Conservation (phyloP, 2,888 invertebrate species). For the Amphiduros pacificus region DNA sequence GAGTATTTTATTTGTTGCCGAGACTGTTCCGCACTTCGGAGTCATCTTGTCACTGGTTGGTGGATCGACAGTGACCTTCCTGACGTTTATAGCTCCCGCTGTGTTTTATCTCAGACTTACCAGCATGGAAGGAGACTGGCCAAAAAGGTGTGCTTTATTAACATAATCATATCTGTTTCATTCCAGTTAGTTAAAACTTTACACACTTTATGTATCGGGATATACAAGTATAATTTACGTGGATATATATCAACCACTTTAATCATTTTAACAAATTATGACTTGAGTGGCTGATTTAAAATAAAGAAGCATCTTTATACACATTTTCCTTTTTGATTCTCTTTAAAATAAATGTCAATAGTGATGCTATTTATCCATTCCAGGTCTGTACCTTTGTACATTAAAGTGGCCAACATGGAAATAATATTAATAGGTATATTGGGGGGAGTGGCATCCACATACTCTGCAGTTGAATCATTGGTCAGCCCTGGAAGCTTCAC, state of each 20-base stretch:
- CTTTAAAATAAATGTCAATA: no score
- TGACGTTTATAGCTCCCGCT: constrained; percentile 83
- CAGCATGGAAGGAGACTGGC: constrained; percentile 62
- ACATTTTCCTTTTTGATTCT: no score
- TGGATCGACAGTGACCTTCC: constrained; percentile 78
- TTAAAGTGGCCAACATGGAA: constrained; percentile 68
- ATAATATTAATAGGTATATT: constrained; percentile 65
- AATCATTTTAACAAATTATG: no score
- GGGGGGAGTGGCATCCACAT: constrained; percentile 68
- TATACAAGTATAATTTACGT: no score
- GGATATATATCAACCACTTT: no score
- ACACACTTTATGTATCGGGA: neutral
- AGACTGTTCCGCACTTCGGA: constrained; percentile 82
- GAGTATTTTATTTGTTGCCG: constrained; percentile 75
- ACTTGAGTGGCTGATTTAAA: no score
- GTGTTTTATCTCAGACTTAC: constrained; percentile 75
- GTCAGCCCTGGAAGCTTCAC: constrained; percentile 40
- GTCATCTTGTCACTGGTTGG: constrained; percentile 84
- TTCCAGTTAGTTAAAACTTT: neutral
- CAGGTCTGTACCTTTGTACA: constrained; percentile 66
- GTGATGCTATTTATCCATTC: constrained; percentile 45
- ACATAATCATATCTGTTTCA: neutral
- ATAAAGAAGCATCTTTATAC: no score
- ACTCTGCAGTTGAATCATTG: constrained; percentile 63
- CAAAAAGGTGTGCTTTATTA: constrained; percentile 58